Conservation (phyloP, 2,888 invertebrate genomes). For the Pyralis farinalis region DNA sequence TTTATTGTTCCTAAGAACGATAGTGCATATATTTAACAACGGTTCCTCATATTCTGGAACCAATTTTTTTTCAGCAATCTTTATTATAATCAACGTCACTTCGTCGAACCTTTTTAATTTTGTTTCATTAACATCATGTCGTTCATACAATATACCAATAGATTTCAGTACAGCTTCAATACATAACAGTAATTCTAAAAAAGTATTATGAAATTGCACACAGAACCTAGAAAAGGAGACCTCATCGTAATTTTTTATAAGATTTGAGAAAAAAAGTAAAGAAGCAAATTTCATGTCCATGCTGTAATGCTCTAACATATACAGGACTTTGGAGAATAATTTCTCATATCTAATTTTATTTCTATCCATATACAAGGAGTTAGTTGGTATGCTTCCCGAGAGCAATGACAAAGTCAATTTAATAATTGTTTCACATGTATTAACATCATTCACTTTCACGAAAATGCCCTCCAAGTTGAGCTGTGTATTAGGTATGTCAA, state of each 20-base stretch:
- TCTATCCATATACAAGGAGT: constrained; percentile 44
- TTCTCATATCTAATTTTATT: constrained; percentile 31
- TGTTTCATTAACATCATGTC: constrained; percentile 42
- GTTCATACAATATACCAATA: constrained; percentile 47
- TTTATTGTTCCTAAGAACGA: constrained; percentile 28
- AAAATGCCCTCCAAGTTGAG: constrained; percentile 63
- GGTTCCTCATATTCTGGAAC: constrained; percentile 28
- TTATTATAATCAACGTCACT: constrained; percentile 37
- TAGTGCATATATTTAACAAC: constrained; percentile 41
- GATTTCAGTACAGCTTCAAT: constrained; percentile 47
- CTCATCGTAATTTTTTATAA: constrained; percentile 50
- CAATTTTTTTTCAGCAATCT: constrained; percentile 24
- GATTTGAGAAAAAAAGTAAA: constrained; percentile 51
- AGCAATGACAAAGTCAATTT: constrained; percentile 54
- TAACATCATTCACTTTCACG: constrained; percentile 50
- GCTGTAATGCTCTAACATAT: constrained; percentile 54
- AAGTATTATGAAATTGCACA: constrained; percentile 38
- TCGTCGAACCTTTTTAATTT: constrained; percentile 44
- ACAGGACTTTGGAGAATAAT: constrained; percentile 39
- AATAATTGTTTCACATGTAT: constrained; percentile 54
- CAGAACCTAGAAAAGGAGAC: constrained; percentile 40
- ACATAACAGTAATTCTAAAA: constrained; percentile 36
- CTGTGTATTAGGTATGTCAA: constrained; percentile 52
- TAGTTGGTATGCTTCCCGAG: constrained; percentile 52
- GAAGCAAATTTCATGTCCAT: constrained; percentile 54